phyloP scores from a whole-genome alignment of 2,113 vertebrate genomes.

The Dolichallabes microphthalmus region DNA sequence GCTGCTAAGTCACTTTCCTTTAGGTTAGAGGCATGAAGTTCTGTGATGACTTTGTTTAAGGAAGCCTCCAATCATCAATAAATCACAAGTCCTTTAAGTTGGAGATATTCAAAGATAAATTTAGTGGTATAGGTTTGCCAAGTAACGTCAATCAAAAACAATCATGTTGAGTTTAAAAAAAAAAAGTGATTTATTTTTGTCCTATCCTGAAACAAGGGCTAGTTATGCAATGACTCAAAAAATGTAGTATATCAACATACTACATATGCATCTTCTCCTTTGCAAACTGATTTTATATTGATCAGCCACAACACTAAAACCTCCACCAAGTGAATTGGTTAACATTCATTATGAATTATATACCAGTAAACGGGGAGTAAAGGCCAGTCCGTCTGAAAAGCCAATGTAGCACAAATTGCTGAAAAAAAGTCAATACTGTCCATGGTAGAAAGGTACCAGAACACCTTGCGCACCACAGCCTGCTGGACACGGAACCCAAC shows the following conservation, averaged over 20 bases:
- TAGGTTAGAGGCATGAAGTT: not conserved
- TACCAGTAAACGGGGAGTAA: too few relatives aligned
- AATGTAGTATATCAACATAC: not conserved
- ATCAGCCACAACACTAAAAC: too few relatives aligned
- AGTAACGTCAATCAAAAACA: not conserved
- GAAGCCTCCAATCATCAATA: not conserved
- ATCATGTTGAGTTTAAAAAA: not conserved
- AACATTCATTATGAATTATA: too few relatives aligned
- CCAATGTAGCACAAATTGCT: too few relatives aligned
- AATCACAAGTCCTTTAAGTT: not conserved
- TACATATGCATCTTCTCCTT: not conserved
- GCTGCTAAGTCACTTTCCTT: conserved; percentile 10
- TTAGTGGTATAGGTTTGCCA: not conserved
- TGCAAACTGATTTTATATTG: not conserved
- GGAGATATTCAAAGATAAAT: not conserved
- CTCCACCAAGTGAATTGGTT: too few relatives aligned
- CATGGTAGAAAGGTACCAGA: too few relatives aligned
- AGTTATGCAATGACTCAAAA: not conserved
- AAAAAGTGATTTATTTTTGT: not conserved
- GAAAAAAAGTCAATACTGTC: too few relatives aligned
- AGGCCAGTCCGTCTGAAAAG: too few relatives aligned
- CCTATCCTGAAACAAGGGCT: not conserved
- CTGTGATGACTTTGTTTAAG: not conserved
- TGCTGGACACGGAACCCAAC: too few relatives aligned
- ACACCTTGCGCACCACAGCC: too few relatives aligned